phyloP scores from a whole-genome alignment of 2,888 invertebrate genomes.

The Leptura quadrifasciata region DNA sequence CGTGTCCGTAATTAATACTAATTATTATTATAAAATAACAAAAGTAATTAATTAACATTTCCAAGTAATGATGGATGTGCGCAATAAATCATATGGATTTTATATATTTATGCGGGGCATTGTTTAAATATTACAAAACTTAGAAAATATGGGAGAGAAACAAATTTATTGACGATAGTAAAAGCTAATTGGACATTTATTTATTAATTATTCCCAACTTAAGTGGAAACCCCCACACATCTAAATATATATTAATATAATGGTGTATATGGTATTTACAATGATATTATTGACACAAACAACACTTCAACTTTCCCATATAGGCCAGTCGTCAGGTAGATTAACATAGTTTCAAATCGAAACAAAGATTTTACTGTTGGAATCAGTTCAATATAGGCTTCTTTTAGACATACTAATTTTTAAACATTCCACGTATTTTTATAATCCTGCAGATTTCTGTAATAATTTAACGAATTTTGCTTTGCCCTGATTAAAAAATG shows the following conservation, averaged over 20 bases:
- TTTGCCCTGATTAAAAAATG: too few relatives aligned
- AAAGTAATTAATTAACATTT: conserved; percentile 30
- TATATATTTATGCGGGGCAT: conserved; percentile 3
- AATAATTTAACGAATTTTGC: too few relatives aligned
- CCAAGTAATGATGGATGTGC: conserved; percentile 8
- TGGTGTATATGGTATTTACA: conserved; percentile 25
- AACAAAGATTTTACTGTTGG: too few relatives aligned
- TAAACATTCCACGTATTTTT: too few relatives aligned
- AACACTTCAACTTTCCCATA: conserved; percentile 14
- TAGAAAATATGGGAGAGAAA: neutral
- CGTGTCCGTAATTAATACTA: conserved; percentile 33
- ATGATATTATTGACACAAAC: conserved; percentile 10
- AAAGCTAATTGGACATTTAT: conserved; percentile 12
- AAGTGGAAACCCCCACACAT: conserved; percentile 15
- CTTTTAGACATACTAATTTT: too few relatives aligned
- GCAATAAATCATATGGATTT: conserved; percentile 19
- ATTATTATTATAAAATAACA: conserved; percentile 34
- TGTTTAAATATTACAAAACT: neutral
- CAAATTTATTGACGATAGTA: conserved; percentile 1
- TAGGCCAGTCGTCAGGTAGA: too few relatives aligned
- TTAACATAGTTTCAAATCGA: too few relatives aligned
- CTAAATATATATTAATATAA: conserved; percentile 5
- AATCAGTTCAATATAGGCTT: too few relatives aligned
- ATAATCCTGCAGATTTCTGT: too few relatives aligned
- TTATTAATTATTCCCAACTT: conserved; percentile 12